phyloP scores from a whole-genome alignment of 2,888 invertebrate species.

The Drosophila ezoana region DNA sequence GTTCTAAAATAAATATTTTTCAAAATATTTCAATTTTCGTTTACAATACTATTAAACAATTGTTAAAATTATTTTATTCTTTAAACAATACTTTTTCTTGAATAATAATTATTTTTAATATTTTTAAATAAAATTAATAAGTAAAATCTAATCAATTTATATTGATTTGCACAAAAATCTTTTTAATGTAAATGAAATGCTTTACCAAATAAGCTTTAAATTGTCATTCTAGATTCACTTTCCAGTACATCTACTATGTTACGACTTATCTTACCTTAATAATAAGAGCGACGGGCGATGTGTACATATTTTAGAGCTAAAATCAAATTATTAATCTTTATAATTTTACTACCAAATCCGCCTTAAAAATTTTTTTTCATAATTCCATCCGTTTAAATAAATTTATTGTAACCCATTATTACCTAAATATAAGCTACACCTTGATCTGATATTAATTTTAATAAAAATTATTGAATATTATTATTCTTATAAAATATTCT shows the following conservation, averaged over 20 bases:
- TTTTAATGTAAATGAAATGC: slow-evolving; percentile 89
- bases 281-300: slow-evolving; percentile 2
- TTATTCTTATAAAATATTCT: slow-evolving; percentile 4
- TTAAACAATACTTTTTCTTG: slow-evolving; percentile 84
- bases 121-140: slow-evolving; percentile 77
- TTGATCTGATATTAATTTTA: slow-evolving; percentile 86
- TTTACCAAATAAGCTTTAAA: slow-evolving; percentile 80
- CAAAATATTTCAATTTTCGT: slow-evolving; percentile 86
- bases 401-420: slow-evolving; percentile 89
- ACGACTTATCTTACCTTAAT: slow-evolving; percentile 18
- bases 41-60: slow-evolving; percentile 87
- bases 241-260: slow-evolving; percentile 84
- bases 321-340: slow-evolving; percentile 87
- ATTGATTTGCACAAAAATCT: slow-evolving; percentile 85
- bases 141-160: slow-evolving; percentile 81
- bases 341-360: slow-evolving; percentile 89
- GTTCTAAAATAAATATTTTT: slow-evolving; percentile 86
- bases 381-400: slow-evolving; percentile 84
- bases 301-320: slow-evolving; percentile 86
- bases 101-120: slow-evolving; percentile 85
- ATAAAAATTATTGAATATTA: slow-evolving; percentile 33
- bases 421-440: slow-evolving; percentile 89
- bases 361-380: slow-evolving; percentile 86
- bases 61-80: slow-evolving; percentile 86
- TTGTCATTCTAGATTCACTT: slow-evolving; percentile 85